Conservation (phyloP, 2,113 vertebrate genomes). For the Lycaon pictus region DNA sequence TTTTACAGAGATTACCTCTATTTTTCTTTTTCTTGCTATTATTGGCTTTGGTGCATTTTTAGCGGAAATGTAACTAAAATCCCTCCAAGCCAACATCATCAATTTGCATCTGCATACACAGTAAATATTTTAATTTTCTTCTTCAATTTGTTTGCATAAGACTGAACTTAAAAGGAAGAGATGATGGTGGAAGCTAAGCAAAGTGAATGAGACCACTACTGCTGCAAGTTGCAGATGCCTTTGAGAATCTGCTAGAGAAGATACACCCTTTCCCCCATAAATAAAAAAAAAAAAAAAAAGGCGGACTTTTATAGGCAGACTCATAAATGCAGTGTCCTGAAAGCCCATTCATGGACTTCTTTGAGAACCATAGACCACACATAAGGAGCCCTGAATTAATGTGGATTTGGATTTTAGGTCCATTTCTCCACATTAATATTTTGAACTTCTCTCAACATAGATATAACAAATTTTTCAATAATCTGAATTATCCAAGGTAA, state of each 20-base stretch:
- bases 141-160: background rate
- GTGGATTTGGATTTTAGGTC: background rate
- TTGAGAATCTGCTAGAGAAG: background rate
- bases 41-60: background rate
- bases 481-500: background rate
- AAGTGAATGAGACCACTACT: background rate
- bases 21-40: slow-evolving; percentile 23
- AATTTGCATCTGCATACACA: background rate
- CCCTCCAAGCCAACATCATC: background rate
- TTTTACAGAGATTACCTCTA: background rate
- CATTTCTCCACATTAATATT: background rate
- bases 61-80: slow-evolving; percentile 25
- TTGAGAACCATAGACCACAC: background rate
- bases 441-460: slow-evolving; percentile 1
- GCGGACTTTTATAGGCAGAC: background rate
- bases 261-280: background rate
- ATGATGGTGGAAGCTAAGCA: background rate
- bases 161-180: background rate
- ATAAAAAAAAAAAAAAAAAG: background rate
- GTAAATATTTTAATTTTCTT: slow-evolving; percentile 46
- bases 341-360: background rate
- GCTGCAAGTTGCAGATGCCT: background rate
- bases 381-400: background rate
- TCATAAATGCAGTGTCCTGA: background rate
- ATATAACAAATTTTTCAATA: background rate